Evolutionary conservation across 2,888 invertebrate species (phyloP).

Genomic region (Trileptium ribeirensis): DNA sequence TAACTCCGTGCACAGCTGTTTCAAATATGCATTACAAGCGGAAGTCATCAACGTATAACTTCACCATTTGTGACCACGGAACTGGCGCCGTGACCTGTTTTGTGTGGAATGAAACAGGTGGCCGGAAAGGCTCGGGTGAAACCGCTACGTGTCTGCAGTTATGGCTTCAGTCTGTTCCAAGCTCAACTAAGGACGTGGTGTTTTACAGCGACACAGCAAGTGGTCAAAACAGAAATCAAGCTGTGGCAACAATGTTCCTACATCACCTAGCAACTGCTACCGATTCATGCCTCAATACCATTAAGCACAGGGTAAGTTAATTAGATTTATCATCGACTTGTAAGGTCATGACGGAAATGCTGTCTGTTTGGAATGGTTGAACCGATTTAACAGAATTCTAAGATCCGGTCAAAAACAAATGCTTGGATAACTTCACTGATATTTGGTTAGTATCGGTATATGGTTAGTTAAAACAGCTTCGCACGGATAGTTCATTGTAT

Average conservation of each 20-base stretch:
- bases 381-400: too few relatives aligned
- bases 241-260: neutral
- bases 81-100: neutral
- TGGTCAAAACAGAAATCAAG: neutral
- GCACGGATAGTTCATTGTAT: too few relatives aligned
- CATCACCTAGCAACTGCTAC: too few relatives aligned
- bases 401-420: too few relatives aligned
- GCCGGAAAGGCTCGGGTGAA: neutral
- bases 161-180: neutral
- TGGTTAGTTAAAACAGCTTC: too few relatives aligned
- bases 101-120: slow-evolving; percentile 13
- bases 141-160: neutral
- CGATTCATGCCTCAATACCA: too few relatives aligned
- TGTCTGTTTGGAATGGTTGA: too few relatives aligned
- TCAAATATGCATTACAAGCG: neutral
- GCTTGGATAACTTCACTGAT: too few relatives aligned
- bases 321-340: neutral
- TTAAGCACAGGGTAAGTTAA: too few relatives aligned
- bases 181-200: neutral
- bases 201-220: neutral
- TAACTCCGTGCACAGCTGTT: neutral
- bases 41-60: slow-evolving; percentile 8
- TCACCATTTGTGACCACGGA: neutral
- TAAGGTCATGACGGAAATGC: too few relatives aligned
- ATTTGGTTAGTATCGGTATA: too few relatives aligned